Evolutionary conservation across 2,888 invertebrate species (phyloP).

Genomic region (Euproctis similis): DNA sequence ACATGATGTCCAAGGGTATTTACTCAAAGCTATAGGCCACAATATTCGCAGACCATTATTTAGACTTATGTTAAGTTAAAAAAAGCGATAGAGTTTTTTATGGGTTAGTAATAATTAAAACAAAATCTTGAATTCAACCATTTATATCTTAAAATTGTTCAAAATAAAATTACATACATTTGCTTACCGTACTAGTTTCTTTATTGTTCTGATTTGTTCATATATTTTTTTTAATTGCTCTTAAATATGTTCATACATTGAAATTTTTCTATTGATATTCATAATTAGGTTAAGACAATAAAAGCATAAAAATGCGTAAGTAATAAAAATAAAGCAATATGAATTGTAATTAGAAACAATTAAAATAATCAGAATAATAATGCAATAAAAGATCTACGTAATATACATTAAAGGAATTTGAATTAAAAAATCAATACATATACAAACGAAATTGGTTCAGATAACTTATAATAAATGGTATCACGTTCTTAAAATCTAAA

Average conservation of each 20-base stretch:
- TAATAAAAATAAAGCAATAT: slow-evolving; percentile 36
- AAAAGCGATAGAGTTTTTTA: too few relatives aligned
- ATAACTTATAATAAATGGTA: slow-evolving; percentile 70
- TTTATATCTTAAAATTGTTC: slow-evolving; percentile 54
- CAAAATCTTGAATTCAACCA: slow-evolving; percentile 48
- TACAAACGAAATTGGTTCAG: slow-evolving; percentile 43
- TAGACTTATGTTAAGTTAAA: not conserved
- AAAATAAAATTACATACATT: slow-evolving; percentile 53
- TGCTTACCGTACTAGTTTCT: slow-evolving; percentile 56
- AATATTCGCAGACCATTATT: too few relatives aligned
- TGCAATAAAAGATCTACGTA: slow-evolving; percentile 49
- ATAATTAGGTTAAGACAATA: slow-evolving; percentile 30
- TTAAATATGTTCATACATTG: slow-evolving; percentile 13
- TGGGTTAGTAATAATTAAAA: slow-evolving; percentile 21
- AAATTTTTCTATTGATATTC: slow-evolving; percentile 17
- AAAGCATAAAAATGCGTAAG: slow-evolving; percentile 34
- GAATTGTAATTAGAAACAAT: too few relatives aligned
- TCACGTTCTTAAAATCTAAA: slow-evolving; percentile 69
- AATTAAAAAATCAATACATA: slow-evolving; percentile 47
- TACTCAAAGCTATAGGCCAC: too few relatives aligned
- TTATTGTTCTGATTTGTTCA: slow-evolving; percentile 60
- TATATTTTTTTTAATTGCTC: slow-evolving; percentile 22
- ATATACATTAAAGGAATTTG: slow-evolving; percentile 45
- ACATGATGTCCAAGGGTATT: too few relatives aligned
- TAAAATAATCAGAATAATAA: slow-evolving; percentile 44